Evolutionary conservation across 2,113 vertebrate species (phyloP).

Genomic region (Lynx canadensis): DNA sequence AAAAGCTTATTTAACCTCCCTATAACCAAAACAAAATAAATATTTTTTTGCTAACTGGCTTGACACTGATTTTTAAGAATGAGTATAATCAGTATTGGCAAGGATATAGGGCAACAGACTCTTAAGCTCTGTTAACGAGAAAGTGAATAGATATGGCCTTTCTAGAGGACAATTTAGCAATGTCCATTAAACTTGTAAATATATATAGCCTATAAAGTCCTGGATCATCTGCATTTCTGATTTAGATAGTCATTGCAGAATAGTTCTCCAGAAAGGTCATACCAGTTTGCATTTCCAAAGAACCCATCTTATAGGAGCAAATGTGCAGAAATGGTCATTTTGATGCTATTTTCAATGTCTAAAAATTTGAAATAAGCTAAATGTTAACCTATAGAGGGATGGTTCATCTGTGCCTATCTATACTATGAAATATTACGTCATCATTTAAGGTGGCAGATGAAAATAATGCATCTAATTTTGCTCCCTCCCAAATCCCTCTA

Average conservation of each 20-base stretch:
- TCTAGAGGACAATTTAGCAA: not conserved
- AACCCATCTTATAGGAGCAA: not conserved
- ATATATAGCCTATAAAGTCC: not conserved
- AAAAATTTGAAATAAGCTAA: conserved; percentile 13
- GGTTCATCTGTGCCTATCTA: not conserved
- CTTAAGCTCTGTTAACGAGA: not conserved
- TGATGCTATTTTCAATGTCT: not conserved
- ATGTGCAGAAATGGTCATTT: not conserved
- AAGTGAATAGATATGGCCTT: not conserved
- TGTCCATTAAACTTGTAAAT: not conserved
- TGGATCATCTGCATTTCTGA: not conserved
- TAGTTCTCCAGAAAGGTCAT: not conserved
- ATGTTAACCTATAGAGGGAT: not conserved
- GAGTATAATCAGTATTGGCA: not conserved
- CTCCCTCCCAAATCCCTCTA: not conserved
- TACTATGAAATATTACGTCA: not conserved
- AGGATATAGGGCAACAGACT: not conserved
- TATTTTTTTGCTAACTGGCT: not conserved
- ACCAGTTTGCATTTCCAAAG: conserved; percentile 21
- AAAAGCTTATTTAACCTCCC: not conserved
- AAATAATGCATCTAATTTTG: not conserved
- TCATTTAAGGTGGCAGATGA: not conserved
- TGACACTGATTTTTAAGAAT: conserved; percentile 9
- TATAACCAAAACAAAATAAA: conserved; percentile 20
- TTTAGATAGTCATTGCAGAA: conserved; percentile 20